Conservation (phyloP, 2,113 vertebrate genomes). For the Stegostoma tigrinum region DNA sequence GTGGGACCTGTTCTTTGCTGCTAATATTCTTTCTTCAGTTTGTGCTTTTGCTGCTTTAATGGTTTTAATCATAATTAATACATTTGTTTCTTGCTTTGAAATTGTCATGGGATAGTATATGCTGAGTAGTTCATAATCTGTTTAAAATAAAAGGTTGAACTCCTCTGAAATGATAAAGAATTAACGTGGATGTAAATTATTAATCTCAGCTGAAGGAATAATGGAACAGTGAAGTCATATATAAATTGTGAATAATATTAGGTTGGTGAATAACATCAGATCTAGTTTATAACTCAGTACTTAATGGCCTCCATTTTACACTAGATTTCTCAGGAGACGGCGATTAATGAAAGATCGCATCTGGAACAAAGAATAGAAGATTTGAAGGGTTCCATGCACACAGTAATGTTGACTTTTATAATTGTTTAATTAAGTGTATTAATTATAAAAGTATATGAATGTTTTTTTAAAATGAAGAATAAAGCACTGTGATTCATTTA, state of each 20-base stretch:
- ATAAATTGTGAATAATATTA: not conserved
- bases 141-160: not conserved
- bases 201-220: not conserved
- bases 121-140: not conserved
- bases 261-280: not conserved
- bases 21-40: not conserved
- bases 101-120: not conserved
- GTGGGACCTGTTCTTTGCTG: not conserved
- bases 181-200: too few relatives aligned
- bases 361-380: conserved; percentile 70
- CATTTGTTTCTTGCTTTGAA: not conserved
- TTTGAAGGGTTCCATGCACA: conserved; percentile 59
- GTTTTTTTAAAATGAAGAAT: not conserved
- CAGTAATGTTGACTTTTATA: conserved; percentile 50
- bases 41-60: not conserved
- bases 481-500: not conserved
- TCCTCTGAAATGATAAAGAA: not conserved
- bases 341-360: conserved; percentile 64
- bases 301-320: conserved; percentile 39
- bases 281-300: not conserved
- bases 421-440: not conserved
- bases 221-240: not conserved
- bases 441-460: too few relatives aligned
- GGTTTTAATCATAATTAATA: not conserved
- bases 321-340: conserved; percentile 68